A percentile compares a stretch with the other conserved stretches of the same genome.
Conservation (phyloP, 2,888 invertebrate genomes). For the Cerceris ruficornis region DNA sequence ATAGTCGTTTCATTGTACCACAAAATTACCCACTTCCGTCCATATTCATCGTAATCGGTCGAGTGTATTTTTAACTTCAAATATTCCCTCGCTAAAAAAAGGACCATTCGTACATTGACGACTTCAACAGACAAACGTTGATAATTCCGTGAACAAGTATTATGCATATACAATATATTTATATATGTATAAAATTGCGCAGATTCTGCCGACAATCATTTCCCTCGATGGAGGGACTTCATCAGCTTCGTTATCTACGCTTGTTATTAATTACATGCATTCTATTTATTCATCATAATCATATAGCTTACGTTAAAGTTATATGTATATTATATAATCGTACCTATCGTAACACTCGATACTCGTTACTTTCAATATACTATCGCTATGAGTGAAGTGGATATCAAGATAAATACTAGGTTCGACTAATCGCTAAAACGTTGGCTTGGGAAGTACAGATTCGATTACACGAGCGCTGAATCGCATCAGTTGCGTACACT, state of each 20-base stretch:
- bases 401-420: constrained; percentile 69
- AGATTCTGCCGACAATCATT: constrained; percentile 11
- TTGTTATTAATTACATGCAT: constrained; percentile 59
- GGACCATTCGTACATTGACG: constrained; percentile 15
- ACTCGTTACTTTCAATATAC: constrained; percentile 54
- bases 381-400: constrained; percentile 54
- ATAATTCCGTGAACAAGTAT: constrained; percentile 52
- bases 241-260: constrained; percentile 9
- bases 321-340: constrained; percentile 61
- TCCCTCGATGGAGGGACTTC: neutral
- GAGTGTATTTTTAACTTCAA: constrained; percentile 7
- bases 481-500: constrained; percentile 13
- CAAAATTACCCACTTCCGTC: constrained; percentile 56
- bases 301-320: constrained; percentile 63
- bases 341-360: constrained; percentile 60
- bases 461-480: constrained; percentile 39
- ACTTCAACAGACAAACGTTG: constrained; percentile 48
- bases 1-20: constrained; percentile 33
- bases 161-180: constrained; percentile 42
- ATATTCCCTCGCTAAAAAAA: no score
- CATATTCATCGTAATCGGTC: neutral
- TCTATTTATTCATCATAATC: constrained; percentile 60
- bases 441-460: constrained; percentile 53
- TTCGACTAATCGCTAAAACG: constrained; percentile 59
- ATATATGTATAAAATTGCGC: constrained; percentile 43